Evolutionary conservation across 2,113 vertebrate species (phyloP).

Genomic region (Coreoperca whiteheadi): DNA sequence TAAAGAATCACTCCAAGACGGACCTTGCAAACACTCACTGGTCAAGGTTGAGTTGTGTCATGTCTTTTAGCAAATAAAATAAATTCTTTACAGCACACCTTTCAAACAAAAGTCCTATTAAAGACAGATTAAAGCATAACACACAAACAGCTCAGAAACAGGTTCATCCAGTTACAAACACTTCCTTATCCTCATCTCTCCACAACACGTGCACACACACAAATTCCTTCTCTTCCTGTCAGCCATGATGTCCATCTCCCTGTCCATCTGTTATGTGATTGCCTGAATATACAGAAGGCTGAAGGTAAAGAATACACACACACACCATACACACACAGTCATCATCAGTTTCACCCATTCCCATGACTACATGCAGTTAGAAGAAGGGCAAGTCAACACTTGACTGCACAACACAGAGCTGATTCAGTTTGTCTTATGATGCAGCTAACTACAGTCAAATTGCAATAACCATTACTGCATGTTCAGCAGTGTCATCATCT

Average conservation of each 20-base stretch:
- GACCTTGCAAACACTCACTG: background rate
- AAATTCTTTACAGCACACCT: background rate
- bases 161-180: slow-evolving; percentile 6
- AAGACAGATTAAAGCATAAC: too few species aligned
- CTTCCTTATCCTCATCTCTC: background rate
- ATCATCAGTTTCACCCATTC: background rate
- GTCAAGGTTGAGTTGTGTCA: too few species aligned
- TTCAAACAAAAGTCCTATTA: too few species aligned
- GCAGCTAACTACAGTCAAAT: background rate
- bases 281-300: slow-evolving; percentile 8
- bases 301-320: background rate
- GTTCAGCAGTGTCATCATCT: background rate
- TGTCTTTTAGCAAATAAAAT: too few species aligned
- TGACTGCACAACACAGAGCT: slow-evolving; percentile 39
- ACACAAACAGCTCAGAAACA: background rate
- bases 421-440: slow-evolving; percentile 3
- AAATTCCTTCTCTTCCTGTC: background rate
- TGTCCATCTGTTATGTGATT: slow-evolving; percentile 43
- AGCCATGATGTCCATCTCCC: background rate
- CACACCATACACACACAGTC: slow-evolving; percentile 20
- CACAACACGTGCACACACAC: background rate
- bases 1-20: background rate
- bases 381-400: slow-evolving; percentile 38
- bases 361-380: slow-evolving; percentile 5
- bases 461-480: background rate